A percentile compares a stretch with the other conserved stretches of the same genome.
Conservation (phyloP, 2,797 vertebrate species). For the Huso huso region DNA sequence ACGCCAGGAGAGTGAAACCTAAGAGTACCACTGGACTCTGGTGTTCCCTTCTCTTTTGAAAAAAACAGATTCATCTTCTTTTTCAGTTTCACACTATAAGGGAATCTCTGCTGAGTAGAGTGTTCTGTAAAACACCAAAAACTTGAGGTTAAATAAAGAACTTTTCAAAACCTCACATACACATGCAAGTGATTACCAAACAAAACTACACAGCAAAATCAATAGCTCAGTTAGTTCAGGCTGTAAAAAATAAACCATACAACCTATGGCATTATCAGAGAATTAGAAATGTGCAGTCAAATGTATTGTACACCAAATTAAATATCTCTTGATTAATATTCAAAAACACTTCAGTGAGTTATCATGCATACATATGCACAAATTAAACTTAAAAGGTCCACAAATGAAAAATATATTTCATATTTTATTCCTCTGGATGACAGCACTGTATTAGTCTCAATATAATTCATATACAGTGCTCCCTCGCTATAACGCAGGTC, state of each 20-base stretch:
- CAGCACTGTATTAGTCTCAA: too few species aligned
- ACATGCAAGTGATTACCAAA: constrained; percentile 46
- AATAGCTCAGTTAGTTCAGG: constrained; percentile 21
- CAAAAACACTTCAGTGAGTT: too few species aligned
- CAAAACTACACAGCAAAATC: constrained; percentile 17
- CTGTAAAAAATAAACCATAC: constrained; percentile 2
- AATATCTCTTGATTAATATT: neutral
- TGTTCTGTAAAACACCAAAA: constrained; percentile 65
- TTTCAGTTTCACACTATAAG: constrained; percentile 60
- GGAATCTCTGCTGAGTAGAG: constrained; percentile 63
- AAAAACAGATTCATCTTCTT: neutral
- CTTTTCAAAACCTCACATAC: neutral
- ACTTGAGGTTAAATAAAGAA: constrained; percentile 8
- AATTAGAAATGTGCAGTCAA: constrained; percentile 24
- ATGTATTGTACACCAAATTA: neutral
- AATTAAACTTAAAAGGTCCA: too few species aligned
- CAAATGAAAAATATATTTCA: too few species aligned
- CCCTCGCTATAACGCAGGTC: too few species aligned
- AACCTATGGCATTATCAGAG: constrained; percentile 20
- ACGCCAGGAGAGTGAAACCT: too few species aligned
- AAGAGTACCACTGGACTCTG: too few species aligned
- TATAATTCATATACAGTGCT: too few species aligned
- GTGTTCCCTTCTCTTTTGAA: too few species aligned
- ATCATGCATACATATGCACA: too few species aligned
- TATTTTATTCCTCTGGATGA: too few species aligned